Evolutionary conservation across 2,797 vertebrate species (phyloP), one percentile per base, ranked within the genome.

Genomic region (Bradypodion ventrale): DNA sequence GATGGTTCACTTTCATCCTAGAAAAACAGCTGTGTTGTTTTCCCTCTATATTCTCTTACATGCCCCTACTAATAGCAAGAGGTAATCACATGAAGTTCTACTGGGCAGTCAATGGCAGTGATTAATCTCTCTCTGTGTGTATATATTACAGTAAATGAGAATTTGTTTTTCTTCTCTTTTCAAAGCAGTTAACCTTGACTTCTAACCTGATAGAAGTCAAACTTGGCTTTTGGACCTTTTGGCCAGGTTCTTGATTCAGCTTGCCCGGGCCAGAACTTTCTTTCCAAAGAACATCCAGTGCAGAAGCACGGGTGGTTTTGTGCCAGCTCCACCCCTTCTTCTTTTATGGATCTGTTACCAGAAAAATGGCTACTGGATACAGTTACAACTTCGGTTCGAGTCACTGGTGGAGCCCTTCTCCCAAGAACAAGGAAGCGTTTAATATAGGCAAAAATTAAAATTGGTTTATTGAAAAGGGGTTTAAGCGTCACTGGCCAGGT

Each of bases 291-390:
- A 85, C 59, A 87, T 29, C 19, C 1, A 49, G 37, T 76, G 65
- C 82, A 87, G 84, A 82, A 75, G 87, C 89, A 66, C 86, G 80
- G 90, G 86, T 83, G 74, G 40, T 78, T 81, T 91, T 89, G 82
- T 80, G 88, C 74, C 87, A 87, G 85, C 86, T 90, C 89, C 90
- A 91, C 92, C 85, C 85, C 44, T 80, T 84, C 80, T 92, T 86
- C 87, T 63, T 81, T 85, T 82, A 76, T 65, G 92, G 89, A n/a
- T n/a, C n/a, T n/a, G n/a, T n/a, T n/a, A n/a, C n/a, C n/a, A n/a
- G n/a, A n/a, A n/a, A n/a, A n/a, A n/a, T n/a, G n/a, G n/a, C n/a
- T n/a, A n/a, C n/a, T n/a, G n/a, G n/a, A n/a, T n/a, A n/a, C n/a
- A n/a, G n/a, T n/a, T n/a, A n/a, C n/a, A n/a, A n/a, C n/a, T n/a